Base-by-base conservation (phyloP, 2,888 invertebrate genomes). In the Heliconius charithonia region DNA sequence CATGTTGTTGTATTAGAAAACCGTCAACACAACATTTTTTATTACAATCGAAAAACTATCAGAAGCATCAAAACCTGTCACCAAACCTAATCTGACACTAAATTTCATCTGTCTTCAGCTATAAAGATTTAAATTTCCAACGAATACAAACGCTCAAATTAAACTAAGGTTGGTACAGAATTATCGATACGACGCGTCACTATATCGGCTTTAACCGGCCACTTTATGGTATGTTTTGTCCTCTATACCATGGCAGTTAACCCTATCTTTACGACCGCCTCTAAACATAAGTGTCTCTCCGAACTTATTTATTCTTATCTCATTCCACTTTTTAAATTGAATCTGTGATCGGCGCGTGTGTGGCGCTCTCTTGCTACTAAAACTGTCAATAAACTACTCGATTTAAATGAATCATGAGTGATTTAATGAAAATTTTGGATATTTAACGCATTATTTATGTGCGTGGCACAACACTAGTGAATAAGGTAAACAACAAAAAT, bases 261-360 rank as follows among this genome's bases (percentile, higher is more conserved):
- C 94, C 94, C 94, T 94, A 94, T 95, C 94, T 95, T 94, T 95
- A 95, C 91, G 94, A 91, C 86, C 91, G 90, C 86, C 94, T 93
- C 94, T 93, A 94, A 94, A 94, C 95, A 93, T 94, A 93, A 94
- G 94, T 93, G 95, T 95, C 94, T 93, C 90, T 91, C 90, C 88
- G 87, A 92, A 92, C 93, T 94, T 94, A 94, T 94, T 94, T 95
- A 94, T 95, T 93, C 93, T 94, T 93, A 93, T 94, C 93, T 93
- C 93, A 93, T 94, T 94, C 91, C 91, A 91, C 90, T 92, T 93
- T 94, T 95, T 93, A 94, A 95, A 94, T 94, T 94, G 94, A 94
- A 93, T 92, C 91, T 91, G 87, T 86, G 89, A 87, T 90, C 92
- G 93, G 93, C 91, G 89, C 91, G 94, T 93, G 94, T 93, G 94